Base-by-base conservation (phyloP, 2,888 invertebrate species). In the Acanthopleura granulata region DNA sequence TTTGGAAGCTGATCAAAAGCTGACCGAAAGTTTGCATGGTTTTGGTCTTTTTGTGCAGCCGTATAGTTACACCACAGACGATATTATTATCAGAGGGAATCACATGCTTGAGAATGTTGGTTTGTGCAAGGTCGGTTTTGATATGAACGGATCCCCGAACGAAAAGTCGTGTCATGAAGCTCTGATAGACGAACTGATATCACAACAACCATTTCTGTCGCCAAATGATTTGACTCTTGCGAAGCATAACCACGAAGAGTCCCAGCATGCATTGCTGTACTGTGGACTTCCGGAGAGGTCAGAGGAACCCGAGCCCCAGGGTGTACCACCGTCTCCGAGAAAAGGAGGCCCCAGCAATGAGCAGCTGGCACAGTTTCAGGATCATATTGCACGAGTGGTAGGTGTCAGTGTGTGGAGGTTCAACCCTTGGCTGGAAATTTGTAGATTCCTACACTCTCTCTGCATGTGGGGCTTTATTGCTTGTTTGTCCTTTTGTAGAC, bases 41-140 rank as follows among this genome's bases (percentile, higher is more conserved):
- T 22, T 71, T 27, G 71, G 71, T 22, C n/a, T 40, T n/a, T 40
- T 71, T 30, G n/a, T 71, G 11, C 71, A 71, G 18, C 71, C 71
- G 3, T n/a, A 40, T 30, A 71, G 71, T 49, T 71, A 71, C 30
- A 71, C 71, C 11, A 49, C 71, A 11, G 71, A 71, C 30, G 71
- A 71, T 49, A 71, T 71, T 14, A 30, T 69, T 29, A 25, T 69
- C 27, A 25, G 30, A 11, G 30, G 30, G 3, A 14, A 25, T 69
- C 18, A 25, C n/a, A n/a, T 18, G 18, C 16, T 18, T 6, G 27
- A 25, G 18, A 25, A 18, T 15, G n/a, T 25, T 22, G n/a, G 9
- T 11, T 30, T 29, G n/a, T n/a, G 4, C 22, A 22, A n/a, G 6
- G 57, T 9, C 3, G 12, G 6, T 57, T 12, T n/a, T n/a, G 6